A percentile compares a stretch with the other conserved stretches of the same genome.
Conservation (phyloP, 2,888 invertebrate genomes). For the Slavum lentiscoides region DNA sequence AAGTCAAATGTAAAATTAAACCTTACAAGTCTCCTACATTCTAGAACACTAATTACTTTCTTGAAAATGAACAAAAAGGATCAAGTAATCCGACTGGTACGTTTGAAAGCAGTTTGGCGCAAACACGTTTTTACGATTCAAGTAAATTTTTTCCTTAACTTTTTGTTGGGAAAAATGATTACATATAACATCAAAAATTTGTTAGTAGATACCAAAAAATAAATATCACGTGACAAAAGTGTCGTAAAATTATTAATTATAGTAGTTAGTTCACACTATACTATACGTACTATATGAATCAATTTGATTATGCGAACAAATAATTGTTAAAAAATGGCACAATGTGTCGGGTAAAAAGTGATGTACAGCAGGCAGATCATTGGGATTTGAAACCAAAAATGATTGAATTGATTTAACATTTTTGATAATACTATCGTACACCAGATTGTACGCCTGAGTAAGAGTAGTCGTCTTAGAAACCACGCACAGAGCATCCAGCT, state of each 20-base stretch:
- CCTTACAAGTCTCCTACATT: too few species aligned
- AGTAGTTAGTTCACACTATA: background rate
- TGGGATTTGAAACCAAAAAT: constrained; percentile 37
- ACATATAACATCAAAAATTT: background rate
- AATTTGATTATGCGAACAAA: constrained; percentile 47
- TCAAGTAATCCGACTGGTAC: too few species aligned
- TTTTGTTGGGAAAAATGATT: background rate
- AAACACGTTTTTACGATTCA: too few species aligned
- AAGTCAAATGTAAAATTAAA: too few species aligned
- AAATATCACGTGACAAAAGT: background rate
- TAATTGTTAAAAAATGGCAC: constrained; percentile 44
- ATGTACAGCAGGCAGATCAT: constrained; percentile 40
- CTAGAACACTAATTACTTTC: too few species aligned
- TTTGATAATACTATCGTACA: constrained; percentile 31
- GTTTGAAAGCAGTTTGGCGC: too few species aligned
- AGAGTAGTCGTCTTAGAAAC: constrained; percentile 16
- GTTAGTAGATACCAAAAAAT: background rate
- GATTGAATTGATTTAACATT: constrained; percentile 35
- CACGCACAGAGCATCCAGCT: constrained; percentile 32
- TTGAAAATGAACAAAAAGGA: too few species aligned
- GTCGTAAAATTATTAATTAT: background rate
- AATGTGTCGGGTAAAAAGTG: constrained; percentile 40
- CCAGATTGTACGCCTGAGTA: constrained; percentile 8
- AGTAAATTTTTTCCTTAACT: too few species aligned
- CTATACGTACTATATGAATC: constrained; percentile 47